Evolutionary conservation across 2,888 invertebrate genomes (phyloP).

Genomic region (Aplocera efformata): DNA sequence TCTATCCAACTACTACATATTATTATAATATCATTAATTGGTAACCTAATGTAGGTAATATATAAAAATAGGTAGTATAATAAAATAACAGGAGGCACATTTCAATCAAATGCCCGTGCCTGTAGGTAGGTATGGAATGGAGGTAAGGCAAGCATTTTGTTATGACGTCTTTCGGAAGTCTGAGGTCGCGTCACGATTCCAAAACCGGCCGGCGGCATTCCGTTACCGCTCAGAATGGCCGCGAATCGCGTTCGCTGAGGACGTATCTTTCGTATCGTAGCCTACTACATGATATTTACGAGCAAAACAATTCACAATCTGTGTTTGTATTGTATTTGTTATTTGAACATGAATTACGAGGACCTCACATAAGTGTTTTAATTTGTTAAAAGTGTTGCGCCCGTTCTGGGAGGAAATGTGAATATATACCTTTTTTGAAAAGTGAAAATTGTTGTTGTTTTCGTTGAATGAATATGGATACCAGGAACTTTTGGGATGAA

Average conservation of each 20-base stretch:
- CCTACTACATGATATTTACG: slow-evolving; percentile 46
- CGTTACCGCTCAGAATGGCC: slow-evolving; percentile 42
- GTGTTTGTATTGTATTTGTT: slow-evolving; percentile 36
- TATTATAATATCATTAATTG: too few relatives aligned
- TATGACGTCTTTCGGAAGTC: too few relatives aligned
- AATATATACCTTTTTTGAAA: slow-evolving; percentile 43
- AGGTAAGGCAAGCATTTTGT: too few relatives aligned
- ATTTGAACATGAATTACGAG: slow-evolving; percentile 49
- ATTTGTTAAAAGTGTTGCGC: slow-evolving; percentile 35
- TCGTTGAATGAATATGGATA: slow-evolving; percentile 68
- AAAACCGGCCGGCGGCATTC: slow-evolving; percentile 53
- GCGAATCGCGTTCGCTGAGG: slow-evolving; percentile 39
- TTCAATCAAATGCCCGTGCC: too few relatives aligned
- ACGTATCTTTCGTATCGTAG: slow-evolving; percentile 35
- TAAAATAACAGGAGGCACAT: too few relatives aligned
- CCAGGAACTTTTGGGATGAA: slow-evolving; percentile 70
- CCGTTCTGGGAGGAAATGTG: slow-evolving; percentile 37
- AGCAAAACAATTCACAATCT: slow-evolving; percentile 35
- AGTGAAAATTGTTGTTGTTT: slow-evolving; percentile 43
- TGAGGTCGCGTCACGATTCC: slow-evolving; percentile 15
- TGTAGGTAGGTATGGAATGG: too few relatives aligned
- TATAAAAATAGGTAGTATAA: too few relatives aligned
- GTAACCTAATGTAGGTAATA: too few relatives aligned
- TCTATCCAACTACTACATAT: too few relatives aligned
- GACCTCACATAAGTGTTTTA: slow-evolving; percentile 44